Evolutionary conservation across 2,797 vertebrate species (phyloP).

Genomic region (Otus scops): DNA sequence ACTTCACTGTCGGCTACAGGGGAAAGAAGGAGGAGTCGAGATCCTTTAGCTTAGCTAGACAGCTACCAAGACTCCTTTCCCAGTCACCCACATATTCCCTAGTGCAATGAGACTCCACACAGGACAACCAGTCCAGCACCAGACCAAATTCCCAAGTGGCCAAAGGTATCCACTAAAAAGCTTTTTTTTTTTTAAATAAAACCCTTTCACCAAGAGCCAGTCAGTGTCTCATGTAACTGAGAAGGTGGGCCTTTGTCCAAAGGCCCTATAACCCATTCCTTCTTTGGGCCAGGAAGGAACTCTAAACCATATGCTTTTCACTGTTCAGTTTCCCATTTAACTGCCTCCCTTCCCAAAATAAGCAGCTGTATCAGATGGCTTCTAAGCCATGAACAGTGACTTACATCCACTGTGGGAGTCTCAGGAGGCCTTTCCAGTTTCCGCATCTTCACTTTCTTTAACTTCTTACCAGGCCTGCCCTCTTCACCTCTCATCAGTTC

Average conservation of each 20-base stretch:
- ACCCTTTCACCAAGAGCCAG: background rate
- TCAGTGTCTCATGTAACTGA: background rate
- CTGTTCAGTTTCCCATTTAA: background rate
- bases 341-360: background rate
- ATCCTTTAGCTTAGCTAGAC: background rate
- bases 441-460: slow-evolving; percentile 91
- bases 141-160: background rate
- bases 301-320: background rate
- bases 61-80: background rate
- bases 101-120: background rate
- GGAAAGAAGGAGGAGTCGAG: background rate
- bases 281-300: background rate
- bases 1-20: slow-evolving; percentile 94
- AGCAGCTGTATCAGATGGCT: background rate
- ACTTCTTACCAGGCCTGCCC: slow-evolving; percentile 90
- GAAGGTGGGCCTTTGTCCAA: background rate
- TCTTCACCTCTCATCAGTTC: slow-evolving; percentile 97
- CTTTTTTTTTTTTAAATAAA: background rate
- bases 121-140: background rate
- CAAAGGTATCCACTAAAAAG: background rate
- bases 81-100: background rate
- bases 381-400: slow-evolving; percentile 36
- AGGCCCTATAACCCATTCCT: background rate
- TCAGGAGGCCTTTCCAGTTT: slow-evolving; percentile 92
- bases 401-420: slow-evolving; percentile 95